These are phyloP conservation scores for Chaenogobius annularis DNA, from an alignment of 2,113 vertebrate species.

Conservation along the genomic window DNA sequence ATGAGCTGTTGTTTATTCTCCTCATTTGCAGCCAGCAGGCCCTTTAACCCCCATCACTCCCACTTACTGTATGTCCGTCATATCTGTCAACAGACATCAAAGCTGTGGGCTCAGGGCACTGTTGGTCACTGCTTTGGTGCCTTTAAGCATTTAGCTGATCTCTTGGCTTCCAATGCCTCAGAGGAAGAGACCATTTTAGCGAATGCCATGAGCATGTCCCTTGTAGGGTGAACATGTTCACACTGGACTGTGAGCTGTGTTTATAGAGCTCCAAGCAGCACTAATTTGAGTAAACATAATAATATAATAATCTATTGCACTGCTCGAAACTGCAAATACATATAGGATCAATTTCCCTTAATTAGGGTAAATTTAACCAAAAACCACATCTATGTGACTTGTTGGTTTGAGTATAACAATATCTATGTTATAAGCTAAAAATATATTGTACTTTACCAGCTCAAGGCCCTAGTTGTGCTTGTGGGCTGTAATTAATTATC, in stretches of 20 bases:
- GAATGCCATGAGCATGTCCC: not conserved
- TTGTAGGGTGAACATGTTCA: not conserved
- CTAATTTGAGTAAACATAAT: not conserved
- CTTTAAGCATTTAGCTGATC: constrained; percentile 27
- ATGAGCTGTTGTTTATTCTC: constrained; percentile 37
- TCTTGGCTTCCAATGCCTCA: constrained; percentile 22
- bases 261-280: not conserved
- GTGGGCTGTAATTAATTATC: constrained; percentile 2
- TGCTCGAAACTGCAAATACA: not conserved
- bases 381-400: not conserved
- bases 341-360: not conserved
- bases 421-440: not conserved
- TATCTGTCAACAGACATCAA: constrained; percentile 13
- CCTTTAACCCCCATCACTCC: constrained; percentile 24
- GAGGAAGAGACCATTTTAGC: constrained; percentile 30
- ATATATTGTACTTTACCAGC: not conserved
- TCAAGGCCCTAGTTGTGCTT: not conserved
- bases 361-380: not conserved
- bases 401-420: not conserved
- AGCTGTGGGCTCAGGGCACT: constrained; percentile 28
- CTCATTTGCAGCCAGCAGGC: constrained; percentile 36
- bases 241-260: constrained; percentile 24
- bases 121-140: constrained; percentile 43
- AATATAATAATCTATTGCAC: not conserved
- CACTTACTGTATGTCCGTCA: not conserved